Base-by-base conservation (phyloP, 2,113 vertebrate genomes). In the Myrmecophaga tridactyla region DNA sequence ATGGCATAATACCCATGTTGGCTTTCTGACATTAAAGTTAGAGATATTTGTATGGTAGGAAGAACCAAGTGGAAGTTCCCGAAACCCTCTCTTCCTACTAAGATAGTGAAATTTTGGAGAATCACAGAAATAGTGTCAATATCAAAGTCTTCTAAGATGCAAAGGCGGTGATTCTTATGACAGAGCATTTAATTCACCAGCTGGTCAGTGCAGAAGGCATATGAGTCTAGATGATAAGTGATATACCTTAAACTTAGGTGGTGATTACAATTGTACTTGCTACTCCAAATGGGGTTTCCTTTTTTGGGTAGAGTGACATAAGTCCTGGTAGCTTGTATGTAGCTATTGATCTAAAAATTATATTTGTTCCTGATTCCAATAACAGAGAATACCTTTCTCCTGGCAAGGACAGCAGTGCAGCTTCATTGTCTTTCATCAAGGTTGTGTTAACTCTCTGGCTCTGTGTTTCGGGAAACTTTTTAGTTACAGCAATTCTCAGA, bases 61-160 rank as follows among this genome's bases (percentile, higher is more conserved):
- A 62, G 31, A 20, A 3, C 43, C 62, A 84, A 76, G 53, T 23
- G 11, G 36, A 48, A 94, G 53, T 15, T 34, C 18, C 62, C 29
- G 1, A 10, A 90, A 84, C 31, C 51, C 34, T 90, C 36, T 34
- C 3, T 81, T 90, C 18, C 18, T 62, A 60, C 51, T 72, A 62
- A 63, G 73, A 94, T 56, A 60, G n/a, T 86, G 72, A 80, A 60
- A 70, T 69, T 82, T 90, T 69, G 43, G 29, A 91, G 70, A 94
- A 41, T 62, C 41, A 46, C 34, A 67, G 41, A 41, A 39, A 56
- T 53, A 75, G n/a, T 92, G 69, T 34, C 34, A 86, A 43, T 13
- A 73, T 25, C 39, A 75, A 69, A 60, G 23, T 13, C 31, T 72
- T 75, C 48, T 43, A 65, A 75, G 34, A 53, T 21, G 6, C n/a